A percentile compares a stretch with the other conserved stretches of the same genome.
phyloP scores from a whole-genome alignment of 1,140 invertebrate genomes.

The Marisa cornuarietis region DNA sequence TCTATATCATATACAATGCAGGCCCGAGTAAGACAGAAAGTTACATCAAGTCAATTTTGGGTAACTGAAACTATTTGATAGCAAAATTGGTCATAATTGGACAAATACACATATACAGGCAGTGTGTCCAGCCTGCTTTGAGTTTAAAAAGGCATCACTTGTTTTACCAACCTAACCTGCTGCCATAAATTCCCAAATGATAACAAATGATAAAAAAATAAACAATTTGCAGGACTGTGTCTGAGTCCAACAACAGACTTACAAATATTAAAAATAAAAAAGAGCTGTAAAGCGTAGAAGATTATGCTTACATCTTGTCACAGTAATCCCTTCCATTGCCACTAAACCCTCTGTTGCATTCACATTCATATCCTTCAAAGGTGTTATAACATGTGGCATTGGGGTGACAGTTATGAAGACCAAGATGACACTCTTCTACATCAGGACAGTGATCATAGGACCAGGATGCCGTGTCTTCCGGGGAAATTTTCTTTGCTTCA shows the following conservation, averaged over 20 bases:
- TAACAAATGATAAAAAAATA: slow-evolving; percentile 3
- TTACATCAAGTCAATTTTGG: no score
- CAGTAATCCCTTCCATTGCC: slow-evolving; percentile 87
- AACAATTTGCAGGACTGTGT: background rate
- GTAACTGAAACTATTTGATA: no score
- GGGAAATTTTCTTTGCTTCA: slow-evolving; percentile 45
- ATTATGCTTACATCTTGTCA: slow-evolving; percentile 75
- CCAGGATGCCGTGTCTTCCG: slow-evolving; percentile 74
- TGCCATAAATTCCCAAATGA: no score
- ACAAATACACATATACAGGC: no score
- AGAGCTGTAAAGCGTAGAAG: background rate
- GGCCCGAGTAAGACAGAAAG: no score
- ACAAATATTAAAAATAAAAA: background rate
- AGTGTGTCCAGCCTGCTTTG: no score
- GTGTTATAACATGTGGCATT: slow-evolving; percentile 93
- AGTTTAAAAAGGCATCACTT: no score
- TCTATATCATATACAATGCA: no score
- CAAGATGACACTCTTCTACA: slow-evolving; percentile 90
- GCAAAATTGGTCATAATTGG: no score
- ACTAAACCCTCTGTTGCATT: slow-evolving; percentile 81
- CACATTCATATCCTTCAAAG: slow-evolving; percentile 86
- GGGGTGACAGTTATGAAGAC: slow-evolving; percentile 86
- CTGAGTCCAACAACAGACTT: background rate
- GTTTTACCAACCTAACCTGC: no score
- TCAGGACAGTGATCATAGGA: slow-evolving; percentile 92